These are phyloP conservation scores for Cossypha dichroa DNA, from an alignment of 2,797 vertebrate species.

Conservation along the genomic window DNA sequence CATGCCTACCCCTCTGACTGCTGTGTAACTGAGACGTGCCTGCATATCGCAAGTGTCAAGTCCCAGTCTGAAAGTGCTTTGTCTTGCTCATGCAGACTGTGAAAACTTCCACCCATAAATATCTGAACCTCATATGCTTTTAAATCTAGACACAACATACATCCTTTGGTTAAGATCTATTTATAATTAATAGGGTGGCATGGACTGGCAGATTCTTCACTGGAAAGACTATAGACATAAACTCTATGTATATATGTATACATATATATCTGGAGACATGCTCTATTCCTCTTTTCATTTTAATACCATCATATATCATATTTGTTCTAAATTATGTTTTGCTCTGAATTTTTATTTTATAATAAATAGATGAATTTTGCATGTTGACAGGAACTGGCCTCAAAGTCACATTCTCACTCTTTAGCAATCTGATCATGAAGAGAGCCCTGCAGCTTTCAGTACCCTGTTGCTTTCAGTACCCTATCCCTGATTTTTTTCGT, in stretches of 20 bases:
- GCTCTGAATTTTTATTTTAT: slow-evolving; percentile 19
- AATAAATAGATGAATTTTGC: not conserved
- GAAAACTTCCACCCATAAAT: slow-evolving; percentile 60
- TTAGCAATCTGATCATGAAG: not conserved
- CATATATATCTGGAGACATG: not conserved
- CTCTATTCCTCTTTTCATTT: slow-evolving; percentile 4
- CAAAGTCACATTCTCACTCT: not conserved
- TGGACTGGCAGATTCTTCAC: slow-evolving; percentile 11
- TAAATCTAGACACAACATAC: slow-evolving; percentile 49
- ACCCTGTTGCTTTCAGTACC: not conserved
- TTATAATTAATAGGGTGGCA: slow-evolving; percentile 52
- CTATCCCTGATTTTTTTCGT: not conserved
- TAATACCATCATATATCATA: slow-evolving; percentile 30
- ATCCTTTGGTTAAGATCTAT: slow-evolving; percentile 49
- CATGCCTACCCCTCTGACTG: slow-evolving; percentile 23
- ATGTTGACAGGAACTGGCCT: not conserved
- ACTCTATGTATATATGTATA: not conserved
- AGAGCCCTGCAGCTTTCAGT: not conserved
- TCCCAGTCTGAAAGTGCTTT: slow-evolving; percentile 36
- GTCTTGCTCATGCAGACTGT: slow-evolving; percentile 34
- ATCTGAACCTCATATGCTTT: slow-evolving; percentile 52
- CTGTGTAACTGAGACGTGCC: slow-evolving; percentile 52
- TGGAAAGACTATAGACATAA: slow-evolving; percentile 8
- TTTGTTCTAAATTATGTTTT: slow-evolving; percentile 13
- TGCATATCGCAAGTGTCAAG: slow-evolving; percentile 42